Percentiles rank a stretch among this genome's conserved stretches.
Conservation (phyloP, 2,888 invertebrate species). For the Girardia tigrina region DNA sequence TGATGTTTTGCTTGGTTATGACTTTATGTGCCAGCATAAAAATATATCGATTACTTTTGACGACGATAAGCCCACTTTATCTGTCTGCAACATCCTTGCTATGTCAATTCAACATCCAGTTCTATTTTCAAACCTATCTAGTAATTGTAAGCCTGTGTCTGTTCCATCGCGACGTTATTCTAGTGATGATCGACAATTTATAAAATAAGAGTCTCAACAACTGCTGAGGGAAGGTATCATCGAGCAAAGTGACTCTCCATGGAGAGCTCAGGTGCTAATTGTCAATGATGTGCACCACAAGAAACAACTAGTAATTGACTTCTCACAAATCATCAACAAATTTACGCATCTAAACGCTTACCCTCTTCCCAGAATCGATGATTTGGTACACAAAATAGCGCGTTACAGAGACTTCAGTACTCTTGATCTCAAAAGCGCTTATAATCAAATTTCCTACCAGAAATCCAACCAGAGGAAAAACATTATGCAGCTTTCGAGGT, state of each 20-base stretch:
- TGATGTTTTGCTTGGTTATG: conserved; percentile 33
- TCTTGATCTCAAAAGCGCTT: conserved; percentile 27
- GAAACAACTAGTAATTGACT: conserved; percentile 32
- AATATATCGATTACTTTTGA: conserved; percentile 29
- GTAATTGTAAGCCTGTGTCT: conserved; percentile 30
- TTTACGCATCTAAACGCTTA: conserved; percentile 32
- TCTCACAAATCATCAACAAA: conserved; percentile 30
- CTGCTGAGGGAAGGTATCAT: conserved; percentile 31
- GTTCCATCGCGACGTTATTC: conserved; percentile 29
- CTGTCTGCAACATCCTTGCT: conserved; percentile 28
- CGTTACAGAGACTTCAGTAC: conserved; percentile 14
- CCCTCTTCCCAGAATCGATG: conserved; percentile 34
- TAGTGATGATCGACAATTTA: conserved; percentile 30
- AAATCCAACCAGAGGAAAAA: conserved; percentile 26
- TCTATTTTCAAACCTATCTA: conserved; percentile 30
- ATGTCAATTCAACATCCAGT: conserved; percentile 19
- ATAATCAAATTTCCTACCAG: conserved; percentile 34
- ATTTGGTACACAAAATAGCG: conserved; percentile 31
- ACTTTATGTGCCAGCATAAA: conserved; percentile 27
- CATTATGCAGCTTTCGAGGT: conserved; percentile 31
- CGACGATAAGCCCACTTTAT: conserved; percentile 21
- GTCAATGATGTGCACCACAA: conserved; percentile 20
- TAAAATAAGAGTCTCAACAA: conserved; percentile 26
- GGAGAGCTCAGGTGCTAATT: conserved; percentile 31
- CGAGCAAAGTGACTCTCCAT: conserved; percentile 33